These are phyloP conservation scores for Aphis craccivora DNA, from an alignment of 1,140 invertebrate genomes.

Conservation along the genomic window DNA sequence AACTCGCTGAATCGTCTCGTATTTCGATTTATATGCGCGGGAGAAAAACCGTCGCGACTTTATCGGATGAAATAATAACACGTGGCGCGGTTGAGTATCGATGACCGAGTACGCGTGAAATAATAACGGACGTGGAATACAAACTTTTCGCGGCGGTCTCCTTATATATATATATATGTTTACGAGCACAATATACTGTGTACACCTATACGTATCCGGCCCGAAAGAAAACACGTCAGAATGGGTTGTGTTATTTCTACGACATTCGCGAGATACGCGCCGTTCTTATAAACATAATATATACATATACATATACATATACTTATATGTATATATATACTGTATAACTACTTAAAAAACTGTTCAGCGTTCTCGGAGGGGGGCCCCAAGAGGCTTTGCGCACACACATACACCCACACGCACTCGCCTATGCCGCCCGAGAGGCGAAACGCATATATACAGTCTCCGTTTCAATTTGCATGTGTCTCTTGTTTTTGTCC, in stretches of 20 bases:
- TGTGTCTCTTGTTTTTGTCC: constrained; percentile 58
- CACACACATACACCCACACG: too few relatives aligned
- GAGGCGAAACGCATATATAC: not conserved
- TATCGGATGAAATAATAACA: not conserved
- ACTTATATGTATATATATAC: not conserved
- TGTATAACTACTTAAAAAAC: constrained; percentile 56
- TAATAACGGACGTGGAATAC: not conserved
- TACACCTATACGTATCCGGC: not conserved
- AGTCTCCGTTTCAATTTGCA: constrained; percentile 57
- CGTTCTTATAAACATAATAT: not conserved
- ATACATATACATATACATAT: not conserved
- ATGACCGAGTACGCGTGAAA: constrained; percentile 27
- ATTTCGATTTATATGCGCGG: not conserved
- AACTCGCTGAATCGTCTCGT: not conserved
- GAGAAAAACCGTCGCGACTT: not conserved
- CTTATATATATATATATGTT: not conserved
- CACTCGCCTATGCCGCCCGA: not conserved
- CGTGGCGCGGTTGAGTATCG: not conserved
- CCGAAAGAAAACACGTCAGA: constrained; percentile 50
- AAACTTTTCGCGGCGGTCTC: not conserved
- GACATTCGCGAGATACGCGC: not conserved
- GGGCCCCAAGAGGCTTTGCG: constrained; percentile 37
- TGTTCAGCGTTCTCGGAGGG: constrained; percentile 32
- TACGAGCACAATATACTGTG: not conserved
- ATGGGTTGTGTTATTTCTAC: constrained; percentile 34